Conservation (phyloP, 2,797 vertebrate species). For the Pantherophis vulpinus region DNA sequence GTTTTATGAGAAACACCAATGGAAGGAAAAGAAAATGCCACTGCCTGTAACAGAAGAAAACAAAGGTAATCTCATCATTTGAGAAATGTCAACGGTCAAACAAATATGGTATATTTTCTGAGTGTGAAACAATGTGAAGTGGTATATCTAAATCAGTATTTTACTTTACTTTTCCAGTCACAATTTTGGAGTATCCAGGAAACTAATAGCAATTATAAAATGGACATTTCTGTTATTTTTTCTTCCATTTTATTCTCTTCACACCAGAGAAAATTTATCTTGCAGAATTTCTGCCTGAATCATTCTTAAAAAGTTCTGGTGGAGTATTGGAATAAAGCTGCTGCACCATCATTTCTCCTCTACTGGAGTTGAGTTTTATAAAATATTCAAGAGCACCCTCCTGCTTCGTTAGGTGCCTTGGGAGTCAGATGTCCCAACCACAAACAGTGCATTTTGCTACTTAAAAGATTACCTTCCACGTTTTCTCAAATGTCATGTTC, state of each 20-base stretch:
- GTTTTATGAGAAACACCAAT: background rate
- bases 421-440: background rate
- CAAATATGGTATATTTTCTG: background rate
- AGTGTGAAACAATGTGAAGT: background rate
- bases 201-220: background rate
- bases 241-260: background rate
- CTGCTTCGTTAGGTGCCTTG: background rate
- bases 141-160: background rate
- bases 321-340: background rate
- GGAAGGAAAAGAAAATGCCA: background rate
- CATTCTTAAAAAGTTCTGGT: background rate
- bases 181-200: background rate
- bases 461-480: background rate
- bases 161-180: background rate
- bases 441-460: background rate
- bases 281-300: background rate
- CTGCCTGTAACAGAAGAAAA: background rate
- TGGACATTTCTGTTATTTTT: background rate
- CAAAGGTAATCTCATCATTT: background rate
- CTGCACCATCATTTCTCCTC: background rate
- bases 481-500: background rate
- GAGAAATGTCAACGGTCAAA: background rate
- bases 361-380: background rate
- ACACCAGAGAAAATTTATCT: background rate
- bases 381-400: background rate